phyloP scores from a whole-genome alignment of 2,797 vertebrate genomes.

The Crax fasciolata region DNA sequence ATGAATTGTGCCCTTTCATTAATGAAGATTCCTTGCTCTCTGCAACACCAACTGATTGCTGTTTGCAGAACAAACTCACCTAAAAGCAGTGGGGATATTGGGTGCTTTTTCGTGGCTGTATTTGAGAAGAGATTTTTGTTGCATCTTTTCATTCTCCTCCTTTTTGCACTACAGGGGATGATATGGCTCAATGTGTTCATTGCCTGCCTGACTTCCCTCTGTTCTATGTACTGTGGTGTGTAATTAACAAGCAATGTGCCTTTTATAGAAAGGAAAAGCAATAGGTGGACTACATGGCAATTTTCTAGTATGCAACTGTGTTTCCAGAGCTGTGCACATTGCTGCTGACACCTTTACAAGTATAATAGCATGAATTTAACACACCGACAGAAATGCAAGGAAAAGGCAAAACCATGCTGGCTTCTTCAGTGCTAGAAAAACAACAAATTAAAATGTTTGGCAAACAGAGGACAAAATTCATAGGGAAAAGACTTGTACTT shows the following conservation, averaged over 20 bases:
- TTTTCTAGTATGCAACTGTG: constrained; percentile 54
- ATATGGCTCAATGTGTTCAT: neutral
- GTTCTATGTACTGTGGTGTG: constrained; percentile 50
- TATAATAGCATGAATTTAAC: constrained; percentile 58
- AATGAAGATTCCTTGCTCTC: neutral
- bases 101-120: neutral
- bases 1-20: neutral
- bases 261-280: constrained; percentile 53
- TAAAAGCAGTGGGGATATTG: neutral
- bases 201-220: constrained; percentile 46
- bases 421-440: constrained; percentile 56
- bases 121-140: constrained; percentile 8
- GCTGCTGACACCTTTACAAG: constrained; percentile 58
- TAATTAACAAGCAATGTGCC: constrained; percentile 50
- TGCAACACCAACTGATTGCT: neutral
- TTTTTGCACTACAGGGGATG: neutral
- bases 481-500: constrained; percentile 32
- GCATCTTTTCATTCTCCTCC: constrained; percentile 31
- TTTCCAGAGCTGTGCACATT: constrained; percentile 73
- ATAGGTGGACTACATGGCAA: constrained; percentile 60
- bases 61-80: neutral
- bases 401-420: constrained; percentile 59
- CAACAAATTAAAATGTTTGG: constrained; percentile 73
- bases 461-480: constrained; percentile 60
- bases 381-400: constrained; percentile 39